A percentile compares a stretch with the other conserved stretches of the same genome.
These are phyloP conservation scores for Bathynomus jamesi DNA, from an alignment of 1,140 invertebrate species.

Conservation along the genomic window DNA sequence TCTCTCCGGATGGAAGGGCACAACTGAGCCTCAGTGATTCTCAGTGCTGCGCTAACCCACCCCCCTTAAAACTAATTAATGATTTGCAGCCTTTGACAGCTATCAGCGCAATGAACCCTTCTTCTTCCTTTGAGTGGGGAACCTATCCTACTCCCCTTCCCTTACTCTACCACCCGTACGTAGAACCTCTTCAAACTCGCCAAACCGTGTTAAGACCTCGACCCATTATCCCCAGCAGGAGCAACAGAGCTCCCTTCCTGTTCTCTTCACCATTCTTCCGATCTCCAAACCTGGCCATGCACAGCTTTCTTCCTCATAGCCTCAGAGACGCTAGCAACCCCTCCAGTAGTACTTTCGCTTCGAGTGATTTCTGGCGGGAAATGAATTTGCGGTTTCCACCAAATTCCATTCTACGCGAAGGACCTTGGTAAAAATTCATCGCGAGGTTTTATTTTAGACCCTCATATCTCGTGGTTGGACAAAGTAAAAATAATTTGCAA, in stretches of 20 bases:
- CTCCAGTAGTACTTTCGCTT: too few relatives aligned
- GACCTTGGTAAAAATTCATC: too few relatives aligned
- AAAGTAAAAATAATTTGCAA: too few relatives aligned
- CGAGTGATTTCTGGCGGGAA: too few relatives aligned
- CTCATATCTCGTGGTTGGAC: too few relatives aligned
- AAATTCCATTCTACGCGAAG: too few relatives aligned
- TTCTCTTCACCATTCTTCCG: not conserved
- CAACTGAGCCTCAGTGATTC: not conserved
- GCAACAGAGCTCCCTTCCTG: not conserved
- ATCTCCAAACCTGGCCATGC: too few relatives aligned
- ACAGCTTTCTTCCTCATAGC: too few relatives aligned
- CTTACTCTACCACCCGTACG: not conserved
- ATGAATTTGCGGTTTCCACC: too few relatives aligned
- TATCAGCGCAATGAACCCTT: not conserved
- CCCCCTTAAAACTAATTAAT: not conserved
- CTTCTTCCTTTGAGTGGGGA: not conserved
- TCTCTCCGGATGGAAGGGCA: not conserved
- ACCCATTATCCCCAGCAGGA: not conserved
- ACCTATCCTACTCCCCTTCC: not conserved
- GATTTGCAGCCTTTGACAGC: not conserved
- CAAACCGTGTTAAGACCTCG: not conserved
- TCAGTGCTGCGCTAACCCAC: not conserved
- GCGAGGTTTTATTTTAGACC: too few relatives aligned
- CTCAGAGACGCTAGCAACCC: too few relatives aligned
- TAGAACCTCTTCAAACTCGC: not conserved